Percentiles rank a stretch among this genome's conserved stretches.
Conservation (phyloP, 2,797 vertebrate genomes). For the Ambastaia sidthimunki region DNA sequence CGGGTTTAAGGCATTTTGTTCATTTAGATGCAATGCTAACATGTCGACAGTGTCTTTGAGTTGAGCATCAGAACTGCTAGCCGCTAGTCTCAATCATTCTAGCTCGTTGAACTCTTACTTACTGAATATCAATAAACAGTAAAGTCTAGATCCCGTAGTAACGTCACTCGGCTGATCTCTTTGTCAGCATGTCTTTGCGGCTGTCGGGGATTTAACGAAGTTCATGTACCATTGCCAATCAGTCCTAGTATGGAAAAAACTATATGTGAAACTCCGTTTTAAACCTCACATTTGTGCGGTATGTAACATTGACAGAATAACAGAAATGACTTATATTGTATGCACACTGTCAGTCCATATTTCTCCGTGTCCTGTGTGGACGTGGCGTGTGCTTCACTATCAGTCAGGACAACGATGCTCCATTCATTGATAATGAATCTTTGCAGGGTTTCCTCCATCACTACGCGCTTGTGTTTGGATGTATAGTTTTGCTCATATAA, state of each 20-base stretch:
- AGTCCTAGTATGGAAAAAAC: slow-evolving; percentile 7
- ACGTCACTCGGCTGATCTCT: not conserved
- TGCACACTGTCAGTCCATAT: not conserved
- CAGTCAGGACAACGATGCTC: slow-evolving; percentile 3
- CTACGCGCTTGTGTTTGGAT: not conserved
- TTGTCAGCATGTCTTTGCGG: slow-evolving; percentile 42
- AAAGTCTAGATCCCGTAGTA: slow-evolving; percentile 2
- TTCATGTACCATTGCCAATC: slow-evolving; percentile 16
- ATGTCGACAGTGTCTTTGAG: slow-evolving; percentile 41
- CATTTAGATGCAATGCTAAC: slow-evolving; percentile 40
- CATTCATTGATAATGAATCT: not conserved
- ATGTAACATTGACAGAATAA: not conserved
- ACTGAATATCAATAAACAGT: slow-evolving; percentile 4
- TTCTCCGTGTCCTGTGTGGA: not conserved
- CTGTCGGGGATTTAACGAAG: slow-evolving; percentile 28
- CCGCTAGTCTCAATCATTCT: slow-evolving; percentile 37
- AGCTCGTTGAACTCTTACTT: slow-evolving; percentile 22
- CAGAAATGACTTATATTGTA: not conserved
- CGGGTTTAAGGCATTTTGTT: not conserved
- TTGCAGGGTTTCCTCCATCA: not conserved
- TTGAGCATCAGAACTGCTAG: slow-evolving; percentile 27
- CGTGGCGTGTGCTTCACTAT: not conserved
- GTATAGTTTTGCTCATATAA: not conserved
- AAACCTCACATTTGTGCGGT: slow-evolving; percentile 1
- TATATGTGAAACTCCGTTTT: not conserved